A percentile compares a stretch with the other conserved stretches of the same genome.
Conservation (phyloP, 2,888 invertebrate genomes). For the Zootermopsis nevadensis region DNA sequence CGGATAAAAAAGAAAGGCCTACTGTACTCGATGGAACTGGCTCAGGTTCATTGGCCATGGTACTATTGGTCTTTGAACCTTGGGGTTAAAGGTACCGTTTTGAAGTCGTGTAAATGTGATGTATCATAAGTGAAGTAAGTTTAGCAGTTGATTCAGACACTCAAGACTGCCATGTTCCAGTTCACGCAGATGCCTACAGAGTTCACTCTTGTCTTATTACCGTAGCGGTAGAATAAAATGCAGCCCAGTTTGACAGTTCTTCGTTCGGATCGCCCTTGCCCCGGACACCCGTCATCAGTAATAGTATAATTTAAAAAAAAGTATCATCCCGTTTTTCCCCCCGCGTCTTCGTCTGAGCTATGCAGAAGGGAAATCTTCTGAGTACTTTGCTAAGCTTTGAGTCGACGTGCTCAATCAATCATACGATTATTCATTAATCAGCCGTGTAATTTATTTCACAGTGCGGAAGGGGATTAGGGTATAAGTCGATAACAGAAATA, state of each 20-base stretch:
- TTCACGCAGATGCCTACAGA: background rate
- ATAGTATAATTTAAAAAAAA: constrained; percentile 8
- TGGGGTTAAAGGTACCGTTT: too few species aligned
- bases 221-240: background rate
- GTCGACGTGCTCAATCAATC: constrained; percentile 39
- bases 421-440: constrained; percentile 39
- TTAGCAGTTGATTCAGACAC: too few species aligned
- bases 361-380: background rate
- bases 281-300: background rate
- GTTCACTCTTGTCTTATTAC: constrained; percentile 6
- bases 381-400: constrained; percentile 14
- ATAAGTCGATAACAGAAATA: constrained; percentile 38
- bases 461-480: background rate
- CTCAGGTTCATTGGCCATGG: too few species aligned
- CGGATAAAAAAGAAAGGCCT: too few species aligned
- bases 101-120: too few species aligned
- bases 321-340: constrained; percentile 18
- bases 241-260: background rate
- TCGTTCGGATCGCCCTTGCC: background rate
- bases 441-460: constrained; percentile 32
- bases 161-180: background rate
- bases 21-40: too few species aligned
- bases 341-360: background rate
- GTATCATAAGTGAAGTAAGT: too few species aligned
- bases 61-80: too few species aligned